These are phyloP conservation scores for Mobula hypostoma DNA, from an alignment of 2,113 vertebrate species.

Conservation along the genomic window DNA sequence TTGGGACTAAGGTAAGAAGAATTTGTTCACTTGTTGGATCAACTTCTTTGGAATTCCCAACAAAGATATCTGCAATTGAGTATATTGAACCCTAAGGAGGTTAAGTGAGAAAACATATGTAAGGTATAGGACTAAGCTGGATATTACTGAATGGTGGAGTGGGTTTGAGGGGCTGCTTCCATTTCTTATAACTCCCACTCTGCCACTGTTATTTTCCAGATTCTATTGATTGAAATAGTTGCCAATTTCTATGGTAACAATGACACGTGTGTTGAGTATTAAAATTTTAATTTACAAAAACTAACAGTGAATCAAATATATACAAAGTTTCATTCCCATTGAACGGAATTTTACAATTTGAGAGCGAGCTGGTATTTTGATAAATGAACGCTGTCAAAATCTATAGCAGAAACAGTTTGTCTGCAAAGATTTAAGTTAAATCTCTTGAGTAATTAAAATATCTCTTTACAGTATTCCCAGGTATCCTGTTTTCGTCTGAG, in stretches of 20 bases:
- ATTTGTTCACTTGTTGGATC: no score
- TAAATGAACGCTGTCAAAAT: background rate
- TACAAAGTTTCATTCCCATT: background rate
- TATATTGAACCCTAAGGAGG: no score
- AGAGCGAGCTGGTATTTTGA: background rate
- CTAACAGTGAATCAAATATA: background rate
- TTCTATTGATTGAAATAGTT: background rate
- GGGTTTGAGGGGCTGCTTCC: no score
- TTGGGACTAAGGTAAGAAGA: no score
- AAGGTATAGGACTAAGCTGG: no score
- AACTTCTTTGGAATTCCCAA: no score
- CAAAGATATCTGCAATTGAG: no score
- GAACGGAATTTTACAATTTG: background rate
- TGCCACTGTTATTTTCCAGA: background rate
- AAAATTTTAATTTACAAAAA: background rate
- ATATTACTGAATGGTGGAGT: no score
- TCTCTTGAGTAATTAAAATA: background rate
- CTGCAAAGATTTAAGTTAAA: background rate
- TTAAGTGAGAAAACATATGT: no score
- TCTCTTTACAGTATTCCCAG: background rate
- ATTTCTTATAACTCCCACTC: no score
- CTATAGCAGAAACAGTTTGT: background rate
- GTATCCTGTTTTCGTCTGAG: slow-evolving; percentile 15
- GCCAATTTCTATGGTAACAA: background rate
- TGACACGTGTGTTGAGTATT: background rate